Conservation (phyloP, 2,888 invertebrate species). For the Pyrochroa serraticornis region DNA sequence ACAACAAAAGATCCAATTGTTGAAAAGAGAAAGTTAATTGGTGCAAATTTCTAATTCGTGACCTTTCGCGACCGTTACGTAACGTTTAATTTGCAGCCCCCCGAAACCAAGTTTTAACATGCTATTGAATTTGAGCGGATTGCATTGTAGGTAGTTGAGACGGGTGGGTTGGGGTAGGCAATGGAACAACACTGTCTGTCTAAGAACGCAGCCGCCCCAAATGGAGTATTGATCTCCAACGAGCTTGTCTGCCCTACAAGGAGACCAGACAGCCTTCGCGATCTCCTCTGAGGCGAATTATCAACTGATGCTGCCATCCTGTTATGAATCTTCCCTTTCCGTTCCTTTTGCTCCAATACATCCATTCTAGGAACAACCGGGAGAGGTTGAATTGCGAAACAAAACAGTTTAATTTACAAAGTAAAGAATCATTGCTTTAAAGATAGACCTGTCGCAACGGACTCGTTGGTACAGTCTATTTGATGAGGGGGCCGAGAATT, state of each 20-base stretch:
- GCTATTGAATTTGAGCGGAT: background rate
- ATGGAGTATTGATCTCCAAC: constrained; percentile 25
- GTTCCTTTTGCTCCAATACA: background rate
- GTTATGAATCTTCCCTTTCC: constrained; percentile 4
- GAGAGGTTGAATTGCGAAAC: too few relatives aligned
- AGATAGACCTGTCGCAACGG: too few relatives aligned
- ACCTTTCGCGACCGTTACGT: too few relatives aligned
- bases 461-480: too few relatives aligned
- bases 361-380: too few relatives aligned
- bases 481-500: too few relatives aligned
- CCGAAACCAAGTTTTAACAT: background rate
- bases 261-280: constrained; percentile 28
- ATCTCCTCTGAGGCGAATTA: constrained; percentile 9
- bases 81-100: too few relatives aligned
- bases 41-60: too few relatives aligned
- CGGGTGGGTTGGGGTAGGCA: constrained; percentile 22
- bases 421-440: too few relatives aligned
- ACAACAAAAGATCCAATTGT: too few relatives aligned
- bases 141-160: background rate
- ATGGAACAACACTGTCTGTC: constrained; percentile 17
- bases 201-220: constrained; percentile 29
- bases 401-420: too few relatives aligned
- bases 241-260: constrained; percentile 26
- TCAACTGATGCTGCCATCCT: constrained; percentile 7
- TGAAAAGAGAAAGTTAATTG: too few relatives aligned